A percentile compares a stretch with the other conserved stretches of the same genome.
These are phyloP conservation scores for Oenanthe melanoleuca DNA, from an alignment of 2,113 vertebrate genomes.

Conservation along the genomic window DNA sequence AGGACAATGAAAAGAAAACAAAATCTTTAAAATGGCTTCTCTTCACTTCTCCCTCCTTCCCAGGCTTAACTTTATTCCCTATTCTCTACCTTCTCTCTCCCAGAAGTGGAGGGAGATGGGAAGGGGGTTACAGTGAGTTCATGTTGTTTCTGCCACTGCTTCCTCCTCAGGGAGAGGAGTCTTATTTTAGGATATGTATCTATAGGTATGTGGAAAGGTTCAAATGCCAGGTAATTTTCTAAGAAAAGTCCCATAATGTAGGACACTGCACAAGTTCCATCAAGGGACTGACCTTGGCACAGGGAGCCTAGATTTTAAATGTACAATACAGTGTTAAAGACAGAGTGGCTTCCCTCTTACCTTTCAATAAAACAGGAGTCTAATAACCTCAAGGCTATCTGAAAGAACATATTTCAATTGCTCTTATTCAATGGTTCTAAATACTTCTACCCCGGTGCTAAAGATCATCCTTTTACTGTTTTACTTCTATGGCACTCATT, in stretches of 20 bases:
- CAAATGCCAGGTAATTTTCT: neutral
- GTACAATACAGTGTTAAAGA: neutral
- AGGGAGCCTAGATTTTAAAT: neutral
- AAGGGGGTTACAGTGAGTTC: neutral
- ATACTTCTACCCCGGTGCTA: neutral
- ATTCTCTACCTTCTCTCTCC: neutral
- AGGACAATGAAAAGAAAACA: neutral
- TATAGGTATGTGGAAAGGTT: neutral
- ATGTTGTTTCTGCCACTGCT: neutral
- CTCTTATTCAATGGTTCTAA: neutral
- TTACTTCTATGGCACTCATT: neutral
- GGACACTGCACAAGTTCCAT: neutral
- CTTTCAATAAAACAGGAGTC: neutral
- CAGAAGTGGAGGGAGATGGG: neutral
- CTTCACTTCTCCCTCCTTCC: neutral
- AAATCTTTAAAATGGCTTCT: neutral
- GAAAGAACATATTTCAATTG: neutral
- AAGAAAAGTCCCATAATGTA: neutral
- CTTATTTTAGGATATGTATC: neutral
- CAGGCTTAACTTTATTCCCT: neutral
- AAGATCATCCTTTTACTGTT: neutral
- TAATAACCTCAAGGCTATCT: neutral
- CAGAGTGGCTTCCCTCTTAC: neutral
- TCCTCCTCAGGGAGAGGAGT: neutral
- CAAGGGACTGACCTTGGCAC: neutral